These are phyloP conservation scores for Drosophila tani DNA, from an alignment of 1,140 invertebrate genomes.

Conservation along the genomic window DNA sequence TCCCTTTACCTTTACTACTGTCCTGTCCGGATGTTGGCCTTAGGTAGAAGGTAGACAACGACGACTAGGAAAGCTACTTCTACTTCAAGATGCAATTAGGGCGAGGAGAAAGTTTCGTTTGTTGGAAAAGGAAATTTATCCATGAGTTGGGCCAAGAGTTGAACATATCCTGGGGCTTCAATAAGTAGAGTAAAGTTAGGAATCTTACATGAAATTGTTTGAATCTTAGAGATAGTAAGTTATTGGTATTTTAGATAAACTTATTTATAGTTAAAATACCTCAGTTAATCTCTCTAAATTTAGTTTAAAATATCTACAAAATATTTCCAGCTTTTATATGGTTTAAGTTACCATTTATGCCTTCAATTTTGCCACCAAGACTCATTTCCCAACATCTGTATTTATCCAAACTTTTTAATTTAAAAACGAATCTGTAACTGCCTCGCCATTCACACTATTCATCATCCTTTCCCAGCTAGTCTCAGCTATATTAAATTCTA, in stretches of 20 bases:
- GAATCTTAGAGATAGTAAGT: too few relatives aligned
- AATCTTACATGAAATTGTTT: not conserved
- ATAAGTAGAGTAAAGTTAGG: not conserved
- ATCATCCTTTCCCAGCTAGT: slow-evolving; percentile 6
- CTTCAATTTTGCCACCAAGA: not conserved
- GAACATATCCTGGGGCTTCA: not conserved
- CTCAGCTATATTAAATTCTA: slow-evolving; percentile 2
- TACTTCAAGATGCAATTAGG: slow-evolving; percentile 74
- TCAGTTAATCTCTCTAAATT: not conserved
- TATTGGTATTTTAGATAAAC: not conserved
- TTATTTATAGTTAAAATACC: not conserved
- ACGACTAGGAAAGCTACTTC: slow-evolving; percentile 21
- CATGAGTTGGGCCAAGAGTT: slow-evolving; percentile 22
- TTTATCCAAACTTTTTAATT: slow-evolving; percentile 8
- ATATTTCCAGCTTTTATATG: not conserved
- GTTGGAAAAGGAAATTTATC: slow-evolving; percentile 36
- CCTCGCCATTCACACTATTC: not conserved
- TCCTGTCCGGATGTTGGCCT: slow-evolving; percentile 19
- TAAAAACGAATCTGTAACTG: not conserved
- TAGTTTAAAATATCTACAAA: too few relatives aligned
- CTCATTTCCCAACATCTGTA: not conserved
- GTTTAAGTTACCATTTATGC: not conserved
- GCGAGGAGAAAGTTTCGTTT: slow-evolving; percentile 62
- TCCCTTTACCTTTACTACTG: slow-evolving; percentile 25
- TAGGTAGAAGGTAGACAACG: slow-evolving; percentile 54